These are phyloP conservation scores for Falco naumanni DNA, from an alignment of 2,797 vertebrate species.

Conservation along the genomic window DNA sequence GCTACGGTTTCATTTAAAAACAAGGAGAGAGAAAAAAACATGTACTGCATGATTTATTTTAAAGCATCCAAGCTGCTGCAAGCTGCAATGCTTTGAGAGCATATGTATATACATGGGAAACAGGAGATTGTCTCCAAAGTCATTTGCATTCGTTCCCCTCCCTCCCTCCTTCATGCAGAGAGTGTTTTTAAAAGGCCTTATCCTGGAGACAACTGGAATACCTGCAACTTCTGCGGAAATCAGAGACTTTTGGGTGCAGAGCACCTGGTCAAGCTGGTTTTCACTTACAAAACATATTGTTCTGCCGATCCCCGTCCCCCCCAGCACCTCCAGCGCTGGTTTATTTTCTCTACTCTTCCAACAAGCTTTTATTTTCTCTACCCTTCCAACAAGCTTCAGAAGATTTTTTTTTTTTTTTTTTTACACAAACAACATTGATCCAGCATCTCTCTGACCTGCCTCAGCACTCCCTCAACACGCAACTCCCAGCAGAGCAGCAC, in stretches of 20 bases:
- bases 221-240: not conserved
- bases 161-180: not conserved
- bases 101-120: not conserved
- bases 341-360: not conserved
- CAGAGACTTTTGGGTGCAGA: not conserved
- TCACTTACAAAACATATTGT: not conserved
- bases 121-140: not conserved
- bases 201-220: not conserved
- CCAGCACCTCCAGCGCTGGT: not conserved
- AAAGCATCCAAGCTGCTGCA: constrained; percentile 48
- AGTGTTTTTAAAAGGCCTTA: not conserved
- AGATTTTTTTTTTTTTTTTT: not conserved
- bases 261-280: not conserved
- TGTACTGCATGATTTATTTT: not conserved
- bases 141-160: constrained; percentile 38
- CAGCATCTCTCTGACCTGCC: not conserved
- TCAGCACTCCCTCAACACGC: not conserved
- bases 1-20: not conserved
- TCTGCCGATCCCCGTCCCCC: not conserved
- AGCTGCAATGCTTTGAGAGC: not conserved
- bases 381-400: not conserved
- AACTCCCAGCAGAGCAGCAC: accelerated
- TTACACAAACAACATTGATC: accelerated
- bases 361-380: not conserved
- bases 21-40: not conserved